phyloP scores from a whole-genome alignment of 2,797 vertebrate species.

The Rhabdomys pumilio region DNA sequence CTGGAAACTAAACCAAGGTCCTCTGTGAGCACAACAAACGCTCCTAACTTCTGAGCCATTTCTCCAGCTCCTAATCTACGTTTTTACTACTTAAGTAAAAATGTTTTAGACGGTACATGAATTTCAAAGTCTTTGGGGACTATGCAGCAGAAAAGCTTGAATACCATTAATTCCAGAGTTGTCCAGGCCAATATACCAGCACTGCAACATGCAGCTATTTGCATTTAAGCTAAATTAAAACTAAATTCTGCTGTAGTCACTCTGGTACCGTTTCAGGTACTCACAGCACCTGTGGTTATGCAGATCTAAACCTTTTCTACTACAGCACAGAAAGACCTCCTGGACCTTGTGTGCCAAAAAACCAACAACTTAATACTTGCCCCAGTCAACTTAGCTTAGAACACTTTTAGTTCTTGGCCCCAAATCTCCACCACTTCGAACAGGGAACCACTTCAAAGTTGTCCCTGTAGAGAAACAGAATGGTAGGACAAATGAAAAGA shows the following conservation, averaged over 20 bases:
- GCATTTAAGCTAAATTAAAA: constrained; percentile 4
- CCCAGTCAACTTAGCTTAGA: not conserved
- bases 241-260: constrained; percentile 12
- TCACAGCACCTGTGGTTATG: not conserved
- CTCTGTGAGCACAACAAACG: not conserved
- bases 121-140: constrained; percentile 24
- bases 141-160: constrained; percentile 25
- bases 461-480: not conserved
- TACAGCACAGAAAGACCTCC: not conserved
- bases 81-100: constrained; percentile 45
- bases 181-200: constrained; percentile 7
- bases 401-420: not conserved
- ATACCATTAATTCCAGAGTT: not conserved
- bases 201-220: not conserved
- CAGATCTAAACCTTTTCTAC: not conserved
- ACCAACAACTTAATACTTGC: not conserved
- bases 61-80: constrained; percentile 13
- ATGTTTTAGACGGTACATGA: not conserved
- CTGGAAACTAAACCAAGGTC: not conserved
- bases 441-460: not conserved
- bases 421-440: constrained; percentile 16
- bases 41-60: not conserved
- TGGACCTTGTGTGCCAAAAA: not conserved
- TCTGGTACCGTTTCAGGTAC: not conserved
- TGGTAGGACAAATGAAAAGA: not conserved